Evolutionary conservation across 2,113 vertebrate species (phyloP).

Genomic region (Chloebia gouldiae): DNA sequence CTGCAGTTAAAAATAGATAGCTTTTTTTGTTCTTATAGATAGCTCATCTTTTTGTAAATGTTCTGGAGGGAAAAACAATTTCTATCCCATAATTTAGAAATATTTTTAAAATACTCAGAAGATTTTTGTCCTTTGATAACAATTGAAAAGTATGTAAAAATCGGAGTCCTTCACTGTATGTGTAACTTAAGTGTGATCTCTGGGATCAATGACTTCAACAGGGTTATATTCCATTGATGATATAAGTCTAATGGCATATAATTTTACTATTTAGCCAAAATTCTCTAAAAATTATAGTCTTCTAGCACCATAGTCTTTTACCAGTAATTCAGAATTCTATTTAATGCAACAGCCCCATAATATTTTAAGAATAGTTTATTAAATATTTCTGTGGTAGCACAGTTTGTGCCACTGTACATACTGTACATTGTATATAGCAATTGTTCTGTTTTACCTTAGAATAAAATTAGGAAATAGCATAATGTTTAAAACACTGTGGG

Average conservation of each 20-base stretch:
- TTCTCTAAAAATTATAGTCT: neutral
- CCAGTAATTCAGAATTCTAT: neutral
- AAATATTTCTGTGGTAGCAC: neutral
- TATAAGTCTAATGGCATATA: neutral
- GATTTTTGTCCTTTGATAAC: neutral
- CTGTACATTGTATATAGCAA: neutral
- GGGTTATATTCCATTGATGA: neutral
- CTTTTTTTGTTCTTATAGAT: neutral
- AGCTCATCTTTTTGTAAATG: neutral
- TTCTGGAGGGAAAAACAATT: neutral
- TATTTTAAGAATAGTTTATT: neutral
- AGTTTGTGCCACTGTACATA: neutral
- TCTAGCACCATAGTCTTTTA: neutral
- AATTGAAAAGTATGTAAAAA: neutral
- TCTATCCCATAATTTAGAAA: neutral
- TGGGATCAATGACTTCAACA: neutral
- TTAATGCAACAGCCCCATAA: neutral
- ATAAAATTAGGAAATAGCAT: neutral
- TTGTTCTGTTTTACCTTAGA: neutral
- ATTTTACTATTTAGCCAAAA: neutral
- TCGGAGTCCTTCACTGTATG: neutral
- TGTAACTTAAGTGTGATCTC: neutral
- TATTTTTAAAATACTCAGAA: neutral
- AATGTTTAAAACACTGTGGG: neutral
- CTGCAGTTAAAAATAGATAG: neutral